Evolutionary conservation across 2,888 invertebrate genomes (phyloP), one percentile per base, ranked within the genome.

Genomic region (Cheilosia pagana): DNA sequence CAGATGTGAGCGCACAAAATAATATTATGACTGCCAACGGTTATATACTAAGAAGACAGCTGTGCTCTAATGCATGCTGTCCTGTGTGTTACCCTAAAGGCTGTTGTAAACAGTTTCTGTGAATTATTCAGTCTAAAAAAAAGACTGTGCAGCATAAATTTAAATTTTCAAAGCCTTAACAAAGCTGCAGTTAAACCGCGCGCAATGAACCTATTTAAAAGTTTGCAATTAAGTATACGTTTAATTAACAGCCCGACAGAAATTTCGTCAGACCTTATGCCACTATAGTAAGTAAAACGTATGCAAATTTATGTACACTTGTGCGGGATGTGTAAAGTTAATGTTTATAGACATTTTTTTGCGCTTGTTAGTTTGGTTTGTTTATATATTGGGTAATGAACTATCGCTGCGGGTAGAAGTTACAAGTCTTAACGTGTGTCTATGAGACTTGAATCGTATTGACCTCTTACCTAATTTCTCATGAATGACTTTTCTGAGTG

Each of bases 171-270:
- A 28, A 19, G 12, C 31, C 19, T 45, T 0, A n/a, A 19, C 2
- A 23, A 21, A 60, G 12, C 21, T 12, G 4, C 25, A 4, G 70
- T n/a, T 0, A 12, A 19, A 59, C 7, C n/a, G 14, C 53, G 31
- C 43, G 55, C 16, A 28, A 82, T 82, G 82, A 82, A 68, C 72
- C 72, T 82, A 25, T 48, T 82, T 2, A 72, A 78, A 62, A 82
- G 62, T 48, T 43, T 78, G 7, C 72, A 82, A 50, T 21, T 82
- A 14, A 67, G 60, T 21, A 43, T 78, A 3, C 55, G 16, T 41
- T 35, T 82, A 25, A 63, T 82, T 43, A 62, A 35, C 43, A 77
- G 55, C 19, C 21, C 60, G n/a, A 10, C 67, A 39, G 67, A 78
- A 1, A 14, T 55, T 28, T 50, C 82, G 16, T 28, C 77, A 16